Conservation (phyloP, 2,113 vertebrate species). For the Prionailurus viverrinus region DNA sequence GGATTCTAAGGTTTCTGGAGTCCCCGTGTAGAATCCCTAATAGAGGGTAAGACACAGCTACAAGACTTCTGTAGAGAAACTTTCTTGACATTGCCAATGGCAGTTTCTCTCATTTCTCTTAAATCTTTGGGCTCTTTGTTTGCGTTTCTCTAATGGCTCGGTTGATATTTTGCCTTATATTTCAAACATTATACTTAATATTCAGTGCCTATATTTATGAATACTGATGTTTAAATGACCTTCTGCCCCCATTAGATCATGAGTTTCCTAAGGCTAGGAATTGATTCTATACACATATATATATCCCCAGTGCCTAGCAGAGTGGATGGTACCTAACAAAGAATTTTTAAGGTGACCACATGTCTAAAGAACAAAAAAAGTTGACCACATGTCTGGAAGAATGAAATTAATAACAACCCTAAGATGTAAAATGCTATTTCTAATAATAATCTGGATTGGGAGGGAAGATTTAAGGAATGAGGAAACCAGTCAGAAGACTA, state of each 20-base stretch:
- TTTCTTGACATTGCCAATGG: neutral
- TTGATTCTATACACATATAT: neutral
- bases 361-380: neutral
- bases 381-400: neutral
- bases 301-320: neutral
- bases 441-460: neutral
- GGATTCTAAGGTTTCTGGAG: neutral
- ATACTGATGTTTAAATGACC: neutral
- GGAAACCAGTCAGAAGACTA: neutral
- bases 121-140: neutral
- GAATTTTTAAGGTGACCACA: neutral
- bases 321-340: neutral
- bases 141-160: neutral
- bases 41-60: neutral
- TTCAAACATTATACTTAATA: neutral
- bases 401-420: neutral
- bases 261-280: neutral
- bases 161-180: neutral
- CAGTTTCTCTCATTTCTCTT: neutral
- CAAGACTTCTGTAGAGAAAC: neutral
- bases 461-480: neutral
- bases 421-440: neutral
- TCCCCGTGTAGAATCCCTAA: neutral
- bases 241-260: neutral
- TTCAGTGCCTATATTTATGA: neutral